phyloP scores from a whole-genome alignment of 2,888 invertebrate species.

The Dione vanillae region DNA sequence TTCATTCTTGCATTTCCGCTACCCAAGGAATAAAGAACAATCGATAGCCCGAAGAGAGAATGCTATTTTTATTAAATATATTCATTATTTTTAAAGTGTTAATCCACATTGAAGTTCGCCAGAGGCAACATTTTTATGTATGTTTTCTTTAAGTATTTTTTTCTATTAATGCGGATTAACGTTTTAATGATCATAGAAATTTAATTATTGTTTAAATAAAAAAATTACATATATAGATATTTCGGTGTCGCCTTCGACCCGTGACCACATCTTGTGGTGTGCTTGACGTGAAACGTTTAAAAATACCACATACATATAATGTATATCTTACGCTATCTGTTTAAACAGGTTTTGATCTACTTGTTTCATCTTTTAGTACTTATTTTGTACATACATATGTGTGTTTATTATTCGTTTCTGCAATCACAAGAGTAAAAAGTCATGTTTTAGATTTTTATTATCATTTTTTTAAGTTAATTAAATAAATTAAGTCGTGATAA shows the following conservation, averaged over 20 bases:
- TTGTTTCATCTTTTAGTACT: not conserved
- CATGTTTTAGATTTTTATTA: not conserved
- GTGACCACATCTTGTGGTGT: constrained; percentile 1
- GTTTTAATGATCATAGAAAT: no score
- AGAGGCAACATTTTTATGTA: no score
- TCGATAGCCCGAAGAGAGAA: no score
- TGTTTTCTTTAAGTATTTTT: no score
- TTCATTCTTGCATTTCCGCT: no score
- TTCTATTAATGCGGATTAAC: no score
- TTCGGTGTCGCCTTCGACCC: not conserved
- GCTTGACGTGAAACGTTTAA: not conserved
- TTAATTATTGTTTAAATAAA: not conserved
- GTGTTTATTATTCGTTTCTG: not conserved
- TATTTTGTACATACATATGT: not conserved
- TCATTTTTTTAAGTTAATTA: no score
- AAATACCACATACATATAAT: not conserved
- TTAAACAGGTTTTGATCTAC: not conserved
- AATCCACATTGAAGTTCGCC: no score
- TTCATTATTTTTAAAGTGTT: no score
- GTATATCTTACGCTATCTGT: not conserved
- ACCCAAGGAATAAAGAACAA: no score
- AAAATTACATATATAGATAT: not conserved
- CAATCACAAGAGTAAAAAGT: not conserved
- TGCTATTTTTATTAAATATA: no score
- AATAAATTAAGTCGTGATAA: no score